Percentiles rank a stretch among this genome's conserved stretches.
Conservation (phyloP, 2,797 vertebrate species). For the Hemibagrus guttatus region DNA sequence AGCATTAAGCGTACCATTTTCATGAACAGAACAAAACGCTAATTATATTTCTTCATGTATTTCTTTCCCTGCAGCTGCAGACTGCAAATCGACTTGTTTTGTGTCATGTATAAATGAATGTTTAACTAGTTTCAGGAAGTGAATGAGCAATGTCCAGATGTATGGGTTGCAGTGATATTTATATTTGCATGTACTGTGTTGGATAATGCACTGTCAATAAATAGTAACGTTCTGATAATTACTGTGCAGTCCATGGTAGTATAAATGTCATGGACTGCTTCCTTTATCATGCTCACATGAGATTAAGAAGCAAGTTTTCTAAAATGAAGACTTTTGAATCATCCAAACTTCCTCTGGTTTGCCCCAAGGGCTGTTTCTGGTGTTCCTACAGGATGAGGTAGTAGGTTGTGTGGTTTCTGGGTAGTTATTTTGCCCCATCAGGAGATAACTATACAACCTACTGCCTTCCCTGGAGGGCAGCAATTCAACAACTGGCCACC, state of each 20-base stretch:
- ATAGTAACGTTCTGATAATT: not conserved
- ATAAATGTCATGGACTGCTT: not conserved
- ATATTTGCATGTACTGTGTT: not conserved
- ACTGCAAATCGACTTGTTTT: not conserved
- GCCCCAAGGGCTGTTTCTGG: slow-evolving; percentile 31
- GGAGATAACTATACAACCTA: slow-evolving; percentile 88
- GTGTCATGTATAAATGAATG: not conserved
- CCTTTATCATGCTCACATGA: not conserved
- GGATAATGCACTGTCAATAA: not conserved
- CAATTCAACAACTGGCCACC: slow-evolving; percentile 63
- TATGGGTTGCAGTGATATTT: not conserved
- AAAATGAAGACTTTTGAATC: not conserved
- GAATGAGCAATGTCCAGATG: not conserved
- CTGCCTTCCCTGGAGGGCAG: slow-evolving; percentile 86
- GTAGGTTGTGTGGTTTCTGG: slow-evolving; percentile 99
- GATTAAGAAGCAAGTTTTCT: not conserved
- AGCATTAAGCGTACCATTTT: not conserved
- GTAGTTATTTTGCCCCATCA: slow-evolving; percentile 96
- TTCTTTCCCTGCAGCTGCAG: not conserved
- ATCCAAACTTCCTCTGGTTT: not conserved
- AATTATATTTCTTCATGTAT: not conserved
- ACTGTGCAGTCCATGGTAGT: not conserved
- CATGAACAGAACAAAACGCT: not conserved
- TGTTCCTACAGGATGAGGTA: slow-evolving; percentile 93
- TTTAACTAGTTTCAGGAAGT: not conserved